Base-by-base conservation (phyloP, 2,113 vertebrate species). In the Pelobates fuscus region DNA sequence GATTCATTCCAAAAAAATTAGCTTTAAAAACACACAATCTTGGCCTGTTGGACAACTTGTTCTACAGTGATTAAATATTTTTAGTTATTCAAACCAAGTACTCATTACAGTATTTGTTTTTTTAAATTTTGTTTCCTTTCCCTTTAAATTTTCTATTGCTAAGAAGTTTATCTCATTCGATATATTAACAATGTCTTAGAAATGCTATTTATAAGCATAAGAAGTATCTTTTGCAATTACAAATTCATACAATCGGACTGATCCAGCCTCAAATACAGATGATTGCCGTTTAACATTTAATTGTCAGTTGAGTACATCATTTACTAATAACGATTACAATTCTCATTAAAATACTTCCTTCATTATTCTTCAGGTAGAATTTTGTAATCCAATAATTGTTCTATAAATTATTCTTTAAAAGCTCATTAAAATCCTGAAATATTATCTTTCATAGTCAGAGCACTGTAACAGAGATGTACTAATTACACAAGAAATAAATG, bases 401-500 rank as follows among this genome's bases (percentile, higher is more conserved):
- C 87, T 86, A 92, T 92, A 89, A 92, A 92, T 92, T 92, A 93
- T 85, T 89, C 89, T 91, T 91, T 88, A 92, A 89, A 91, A 92
- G 87, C 88, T 91, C 89, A 92, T 92, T 93, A 91, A 88, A 90
- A 86, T 82, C 87, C 87, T 93, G 89, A 93, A 93, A 91, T 93
- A 94, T 92, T 93, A 91, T 92, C 91, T 91, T 85, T 89, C 0
- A 0, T 87, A 90, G 84, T 83, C 84, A 85, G 83, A 87, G 87
- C 88, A 83, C 82, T 91, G 89, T 91, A 88, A 91, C 88, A 90
- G 88, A 88, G 88, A 88, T 86, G 83, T 87, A 83, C 89, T 91
- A 93, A 94, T 95, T 94, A 92, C 88, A 88, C 87, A 88, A 41
- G 77, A 93, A 92, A 93, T 93, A 91, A 91, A 91, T 91, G 90